Evolutionary conservation across 2,797 vertebrate species (phyloP).

Genomic region (Sitta carolinensis): DNA sequence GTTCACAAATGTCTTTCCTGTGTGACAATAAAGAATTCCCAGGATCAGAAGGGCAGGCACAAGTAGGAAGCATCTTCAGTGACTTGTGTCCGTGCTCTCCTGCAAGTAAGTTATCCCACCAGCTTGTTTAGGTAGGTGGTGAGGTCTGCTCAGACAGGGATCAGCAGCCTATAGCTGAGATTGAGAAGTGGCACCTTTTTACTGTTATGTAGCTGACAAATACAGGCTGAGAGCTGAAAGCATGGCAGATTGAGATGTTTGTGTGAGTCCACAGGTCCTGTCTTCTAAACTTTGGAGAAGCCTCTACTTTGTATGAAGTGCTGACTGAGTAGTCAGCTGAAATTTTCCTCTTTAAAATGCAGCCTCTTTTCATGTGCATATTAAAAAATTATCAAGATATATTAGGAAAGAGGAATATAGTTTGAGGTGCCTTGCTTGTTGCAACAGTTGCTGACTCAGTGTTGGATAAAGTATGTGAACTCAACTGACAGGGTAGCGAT

Average conservation of each 20-base stretch:
- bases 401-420: not conserved
- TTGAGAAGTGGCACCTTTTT: not conserved
- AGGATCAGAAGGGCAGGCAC: not conserved
- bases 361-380: not conserved
- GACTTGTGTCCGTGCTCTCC: not conserved
- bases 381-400: not conserved
- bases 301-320: not conserved
- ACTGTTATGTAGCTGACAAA: not conserved
- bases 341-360: not conserved
- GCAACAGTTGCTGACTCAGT: not conserved
- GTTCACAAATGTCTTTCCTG: not conserved
- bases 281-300: not conserved
- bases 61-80: not conserved
- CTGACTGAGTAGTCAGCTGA: not conserved
- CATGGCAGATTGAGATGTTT: not conserved
- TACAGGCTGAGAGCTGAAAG: not conserved
- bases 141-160: not conserved
- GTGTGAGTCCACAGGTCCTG: not conserved
- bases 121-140: not conserved
- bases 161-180: not conserved
- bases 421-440: not conserved
- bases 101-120: not conserved
- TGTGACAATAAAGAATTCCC: not conserved
- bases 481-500: rapidly evolving
- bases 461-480: not conserved